Base-by-base conservation (phyloP, 2,888 invertebrate species). In the Sarcophaga variegata region DNA sequence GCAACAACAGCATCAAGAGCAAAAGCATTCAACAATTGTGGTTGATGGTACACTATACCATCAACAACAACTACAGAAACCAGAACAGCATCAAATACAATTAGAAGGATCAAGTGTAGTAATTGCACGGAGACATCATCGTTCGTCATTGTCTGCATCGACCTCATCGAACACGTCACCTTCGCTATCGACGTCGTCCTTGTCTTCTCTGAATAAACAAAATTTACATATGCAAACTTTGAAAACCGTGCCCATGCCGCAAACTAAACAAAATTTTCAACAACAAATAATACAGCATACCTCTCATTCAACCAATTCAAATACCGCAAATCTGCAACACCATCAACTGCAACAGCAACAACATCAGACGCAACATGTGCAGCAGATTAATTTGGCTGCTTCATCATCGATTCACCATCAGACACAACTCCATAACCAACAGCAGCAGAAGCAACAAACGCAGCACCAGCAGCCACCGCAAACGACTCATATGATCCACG, bases 401-500 rank as follows among this genome's bases (percentile, higher is more conserved):
- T 69, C 86, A 59, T 67, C 67, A 25, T 47, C 84, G 25, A 49
- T 76, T 49, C 83, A 86, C 47, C 83, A 83, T 54, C 86, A 83
- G 66, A 80, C 66, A 12, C 86, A 86, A 54, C 83, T 75, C 17
- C 87, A 88, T 81, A 89, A 89, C 45, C 88, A 87, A 14, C 88
- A 89, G 37, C 90, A 87, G 25, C 91, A 89, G 6, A 49, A 11
- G 49, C 49, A 11, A 14, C 49, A 49, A 49, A 49, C 49, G 27
- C 89, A 89, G 12, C 88, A 87, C 20, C 80, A 75, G 14, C 88
- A 88, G 83, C 89, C 89, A 82, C 89, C 89, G 1, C 75, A 82
- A 85, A 89, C 89, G 67, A 88, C 89, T n/a, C 92, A 92, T 88
- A 90, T 93, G 83, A 90, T 92, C 80, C 89, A 90, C 85, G 90